Conservation (phyloP, 2,888 invertebrate species). For the Drosophila helvetica region DNA sequence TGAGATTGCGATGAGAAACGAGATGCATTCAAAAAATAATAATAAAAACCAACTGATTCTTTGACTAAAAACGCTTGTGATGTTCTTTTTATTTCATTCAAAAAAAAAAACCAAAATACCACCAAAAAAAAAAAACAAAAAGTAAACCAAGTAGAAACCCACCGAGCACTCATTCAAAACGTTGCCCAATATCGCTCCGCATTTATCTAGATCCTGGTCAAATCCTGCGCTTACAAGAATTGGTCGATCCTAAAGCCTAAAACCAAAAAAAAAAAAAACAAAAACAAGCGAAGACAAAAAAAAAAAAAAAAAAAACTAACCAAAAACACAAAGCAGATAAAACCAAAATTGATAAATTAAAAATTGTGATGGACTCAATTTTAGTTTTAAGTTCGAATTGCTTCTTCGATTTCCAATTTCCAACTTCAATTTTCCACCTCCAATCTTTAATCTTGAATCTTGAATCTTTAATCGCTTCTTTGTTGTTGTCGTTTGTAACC, state of each 20-base stretch:
- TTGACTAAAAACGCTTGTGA: conserved; percentile 85
- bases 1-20: conserved; percentile 53
- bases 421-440: conserved; percentile 1
- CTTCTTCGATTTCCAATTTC: conserved; percentile 47
- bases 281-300: conserved; percentile 20
- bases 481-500: conserved; percentile 39
- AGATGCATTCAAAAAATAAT: conserved; percentile 72
- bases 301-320: conserved; percentile 21
- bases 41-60: conserved; percentile 78
- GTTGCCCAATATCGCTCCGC: conserved; percentile 21
- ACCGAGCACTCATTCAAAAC: conserved; percentile 47
- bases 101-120: conserved; percentile 11
- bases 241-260: conserved; percentile 12
- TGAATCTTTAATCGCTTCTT: conserved; percentile 21
- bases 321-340: conserved; percentile 13
- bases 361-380: conserved; percentile 83
- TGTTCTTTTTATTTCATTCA: conserved; percentile 73
- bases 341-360: conserved; percentile 68
- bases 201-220: conserved; percentile 15
- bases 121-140: conserved; percentile 19
- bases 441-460: background rate
- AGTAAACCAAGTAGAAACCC: conserved; percentile 47
- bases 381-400: conserved; percentile 71
- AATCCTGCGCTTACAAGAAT: conserved; percentile 5
- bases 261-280: conserved; percentile 19